Conservation (phyloP, 2,888 invertebrate genomes). For the Tyria jacobaeae region DNA sequence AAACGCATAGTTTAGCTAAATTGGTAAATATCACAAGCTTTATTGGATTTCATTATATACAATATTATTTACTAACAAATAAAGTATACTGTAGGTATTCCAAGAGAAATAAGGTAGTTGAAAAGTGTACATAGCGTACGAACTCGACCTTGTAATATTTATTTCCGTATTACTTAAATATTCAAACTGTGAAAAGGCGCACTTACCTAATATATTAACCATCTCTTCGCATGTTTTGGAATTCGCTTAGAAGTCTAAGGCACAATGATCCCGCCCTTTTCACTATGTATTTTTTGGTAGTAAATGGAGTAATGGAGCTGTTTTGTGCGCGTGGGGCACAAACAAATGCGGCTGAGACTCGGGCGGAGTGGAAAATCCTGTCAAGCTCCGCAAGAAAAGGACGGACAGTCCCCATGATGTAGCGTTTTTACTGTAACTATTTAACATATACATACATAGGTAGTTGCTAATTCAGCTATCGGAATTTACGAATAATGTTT, state of each 20-base stretch:
- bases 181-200: slow-evolving; percentile 35
- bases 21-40: too few relatives aligned
- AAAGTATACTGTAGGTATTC: not conserved
- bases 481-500: slow-evolving; percentile 3
- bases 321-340: slow-evolving; percentile 72
- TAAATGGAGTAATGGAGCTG: slow-evolving; percentile 82
- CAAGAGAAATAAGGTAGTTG: too few relatives aligned
- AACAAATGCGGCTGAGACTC: slow-evolving; percentile 68
- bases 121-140: not conserved
- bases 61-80: not conserved
- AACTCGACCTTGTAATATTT: slow-evolving; percentile 28
- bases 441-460: too few relatives aligned
- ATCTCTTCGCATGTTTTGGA: slow-evolving; percentile 43
- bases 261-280: slow-evolving; percentile 59
- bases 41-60: too few relatives aligned
- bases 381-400: slow-evolving; percentile 66
- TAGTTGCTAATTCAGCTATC: slow-evolving; percentile 42
- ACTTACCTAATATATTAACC: slow-evolving; percentile 44
- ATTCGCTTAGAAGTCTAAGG: slow-evolving; percentile 49
- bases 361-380: slow-evolving; percentile 74
- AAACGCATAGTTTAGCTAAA: too few relatives aligned
- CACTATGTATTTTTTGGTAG: slow-evolving; percentile 72
- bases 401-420: slow-evolving; percentile 60
- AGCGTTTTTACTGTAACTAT: slow-evolving; percentile 65
- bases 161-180: slow-evolving; percentile 21